Evolutionary conservation across 2,888 invertebrate genomes (phyloP), one percentile per base, ranked within the genome.

Genomic region (Halictus quadricinctus): DNA sequence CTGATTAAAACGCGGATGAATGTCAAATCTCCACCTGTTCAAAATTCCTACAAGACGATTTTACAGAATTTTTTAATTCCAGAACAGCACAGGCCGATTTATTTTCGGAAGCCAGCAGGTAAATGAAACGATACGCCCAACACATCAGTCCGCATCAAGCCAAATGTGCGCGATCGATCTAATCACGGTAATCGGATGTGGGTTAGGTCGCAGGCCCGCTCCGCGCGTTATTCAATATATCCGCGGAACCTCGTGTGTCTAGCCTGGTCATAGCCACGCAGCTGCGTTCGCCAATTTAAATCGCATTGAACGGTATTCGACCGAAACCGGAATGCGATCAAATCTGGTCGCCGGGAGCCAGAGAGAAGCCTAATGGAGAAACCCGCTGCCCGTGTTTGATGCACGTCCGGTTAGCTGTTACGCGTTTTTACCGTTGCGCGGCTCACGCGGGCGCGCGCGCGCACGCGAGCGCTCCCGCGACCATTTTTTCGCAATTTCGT

Each of bases 321-420:
- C 12, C 43, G 74, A 74, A 82, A 70, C 69, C 72, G 50, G 82
- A 29, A 70, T 58, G 50, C 66, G 81, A 60, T 48, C 72, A 66
- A 36, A 77, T 13, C 66, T 25, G 60, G 43, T 58, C 36, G 70
- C 48, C 7, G 75, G 58, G 70, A 83, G 54, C 81, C 72, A 54
- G 25, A 10, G 54, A 54, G 54, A 54, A 54, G 50, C 64, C 75
- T 83, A 78, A 84, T 84, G 84, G 74, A 66, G 83, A 79, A 83
- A 78, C 83, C 41, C 21, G 29, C 43, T 72, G 8, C 76, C 58
- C 29, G 41, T 64, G 50, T 80, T 46, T 46, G 76, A 54, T 54
- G 83, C 76, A 74, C 83, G 73, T 84, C 81, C 83, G 82, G 73
- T 74, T 74, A 77, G 69, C 82, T 41, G 84, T 83, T 41, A 43